A percentile compares a stretch with the other conserved stretches of the same genome.
phyloP scores from a whole-genome alignment of 2,113 vertebrate genomes.

The Mola mola region DNA sequence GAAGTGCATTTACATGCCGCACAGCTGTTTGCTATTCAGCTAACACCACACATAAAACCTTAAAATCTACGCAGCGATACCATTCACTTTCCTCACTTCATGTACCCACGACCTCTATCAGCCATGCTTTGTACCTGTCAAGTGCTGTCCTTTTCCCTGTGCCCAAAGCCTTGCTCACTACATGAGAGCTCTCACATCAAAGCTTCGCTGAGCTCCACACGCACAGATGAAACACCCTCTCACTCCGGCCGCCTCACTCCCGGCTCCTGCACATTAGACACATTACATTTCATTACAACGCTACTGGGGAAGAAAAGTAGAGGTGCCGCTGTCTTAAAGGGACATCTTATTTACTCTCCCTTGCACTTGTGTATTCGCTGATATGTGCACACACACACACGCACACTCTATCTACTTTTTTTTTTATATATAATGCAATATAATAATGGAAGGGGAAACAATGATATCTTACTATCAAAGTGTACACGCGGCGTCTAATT shows the following conservation, averaged over 20 bases:
- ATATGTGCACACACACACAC: slow-evolving; percentile 7
- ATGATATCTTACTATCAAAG: slow-evolving; percentile 45
- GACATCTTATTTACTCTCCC: slow-evolving; percentile 71
- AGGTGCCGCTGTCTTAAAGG: slow-evolving; percentile 77
- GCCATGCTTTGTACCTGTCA: slow-evolving; percentile 83
- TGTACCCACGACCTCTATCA: slow-evolving; percentile 77
- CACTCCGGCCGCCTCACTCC: slow-evolving; percentile 68
- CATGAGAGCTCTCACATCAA: slow-evolving; percentile 83
- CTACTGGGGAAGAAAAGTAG: slow-evolving; percentile 65
- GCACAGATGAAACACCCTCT: slow-evolving; percentile 81
- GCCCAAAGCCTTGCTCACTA: slow-evolving; percentile 75
- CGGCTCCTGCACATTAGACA: slow-evolving; percentile 77
- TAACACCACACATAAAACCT: slow-evolving; percentile 42
- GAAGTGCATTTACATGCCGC: slow-evolving; percentile 29
- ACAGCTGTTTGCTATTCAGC: slow-evolving; percentile 28
- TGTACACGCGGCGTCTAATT: slow-evolving; percentile 36
- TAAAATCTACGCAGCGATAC: slow-evolving; percentile 60
- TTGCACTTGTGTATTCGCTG: slow-evolving; percentile 30
- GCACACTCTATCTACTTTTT: slow-evolving; percentile 14
- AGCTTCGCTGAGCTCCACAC: slow-evolving; percentile 77
- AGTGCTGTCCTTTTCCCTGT: slow-evolving; percentile 79
- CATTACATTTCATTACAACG: slow-evolving; percentile 79
- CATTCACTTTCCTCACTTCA: slow-evolving; percentile 63
- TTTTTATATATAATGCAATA: slow-evolving; percentile 32
- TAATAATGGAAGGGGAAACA: slow-evolving; percentile 48